phyloP scores from a whole-genome alignment of 2,888 invertebrate genomes.

The Drepana falcataria region DNA sequence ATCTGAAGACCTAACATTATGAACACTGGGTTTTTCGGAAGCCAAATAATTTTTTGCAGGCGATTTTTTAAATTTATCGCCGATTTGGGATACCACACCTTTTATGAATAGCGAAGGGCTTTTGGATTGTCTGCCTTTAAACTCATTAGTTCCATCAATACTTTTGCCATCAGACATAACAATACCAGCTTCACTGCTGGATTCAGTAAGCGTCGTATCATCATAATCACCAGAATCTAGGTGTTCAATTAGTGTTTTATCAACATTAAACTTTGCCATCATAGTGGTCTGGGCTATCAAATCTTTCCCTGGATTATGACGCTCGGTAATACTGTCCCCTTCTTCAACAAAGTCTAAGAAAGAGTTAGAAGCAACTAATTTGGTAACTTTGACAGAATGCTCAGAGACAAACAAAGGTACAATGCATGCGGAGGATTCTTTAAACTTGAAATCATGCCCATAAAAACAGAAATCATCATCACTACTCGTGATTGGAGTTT shows the following conservation, averaged over 20 bases:
- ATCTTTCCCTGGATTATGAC: slow-evolving; percentile 51
- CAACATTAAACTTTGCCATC: slow-evolving; percentile 70
- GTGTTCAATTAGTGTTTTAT: slow-evolving; percentile 59
- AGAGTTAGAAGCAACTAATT: slow-evolving; percentile 58
- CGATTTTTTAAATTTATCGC: slow-evolving; percentile 42
- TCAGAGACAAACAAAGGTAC: slow-evolving; percentile 58
- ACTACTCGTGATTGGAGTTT: slow-evolving; percentile 64
- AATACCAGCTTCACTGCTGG: slow-evolving; percentile 63
- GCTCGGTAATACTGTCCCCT: slow-evolving; percentile 55
- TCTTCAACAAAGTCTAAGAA: slow-evolving; percentile 62
- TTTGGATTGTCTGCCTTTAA: slow-evolving; percentile 33
- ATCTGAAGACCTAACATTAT: slow-evolving; percentile 55
- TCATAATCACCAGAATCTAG: slow-evolving; percentile 64
- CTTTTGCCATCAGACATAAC: slow-evolving; percentile 42
- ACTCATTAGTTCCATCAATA: slow-evolving; percentile 24
- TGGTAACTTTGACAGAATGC: slow-evolving; percentile 54
- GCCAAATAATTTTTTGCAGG: slow-evolving; percentile 18
- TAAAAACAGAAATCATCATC: slow-evolving; percentile 67
- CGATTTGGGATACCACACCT: slow-evolving; percentile 44
- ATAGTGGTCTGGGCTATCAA: slow-evolving; percentile 61
- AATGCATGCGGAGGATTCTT: slow-evolving; percentile 61
- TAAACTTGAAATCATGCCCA: slow-evolving; percentile 68
- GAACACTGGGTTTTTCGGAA: slow-evolving; percentile 48
- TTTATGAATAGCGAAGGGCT: slow-evolving; percentile 50
- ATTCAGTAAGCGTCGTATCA: slow-evolving; percentile 61